phyloP scores from a whole-genome alignment of 2,888 invertebrate genomes.

The Pandemis corylana region DNA sequence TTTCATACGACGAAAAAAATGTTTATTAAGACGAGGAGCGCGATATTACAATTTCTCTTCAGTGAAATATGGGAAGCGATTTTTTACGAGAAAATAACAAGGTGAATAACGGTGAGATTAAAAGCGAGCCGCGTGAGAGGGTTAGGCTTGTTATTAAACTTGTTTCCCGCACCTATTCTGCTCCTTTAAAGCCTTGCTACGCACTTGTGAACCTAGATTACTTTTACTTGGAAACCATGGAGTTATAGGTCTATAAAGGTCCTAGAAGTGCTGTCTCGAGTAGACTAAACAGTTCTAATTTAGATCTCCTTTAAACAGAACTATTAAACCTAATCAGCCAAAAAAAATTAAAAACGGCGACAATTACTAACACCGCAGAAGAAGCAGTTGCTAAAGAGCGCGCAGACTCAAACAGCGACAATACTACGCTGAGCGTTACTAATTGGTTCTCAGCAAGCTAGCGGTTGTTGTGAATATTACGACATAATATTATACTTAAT shows the following conservation, averaged over 20 bases:
- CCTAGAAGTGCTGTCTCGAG: too few relatives aligned
- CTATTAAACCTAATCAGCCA: background rate
- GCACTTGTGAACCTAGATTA: background rate
- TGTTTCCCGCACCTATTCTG: constrained; percentile 17
- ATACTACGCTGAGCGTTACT: too few relatives aligned
- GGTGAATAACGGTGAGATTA: constrained; percentile 76
- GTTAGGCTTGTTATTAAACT: constrained; percentile 51
- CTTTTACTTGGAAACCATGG: background rate
- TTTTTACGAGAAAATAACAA: constrained; percentile 83
- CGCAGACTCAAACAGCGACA: too few relatives aligned
- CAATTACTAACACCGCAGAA: too few relatives aligned
- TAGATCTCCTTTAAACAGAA: too few relatives aligned
- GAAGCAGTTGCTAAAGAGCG: too few relatives aligned
- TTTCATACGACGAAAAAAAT: constrained; percentile 83
- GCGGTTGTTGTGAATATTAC: too few relatives aligned
- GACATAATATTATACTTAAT: too few relatives aligned
- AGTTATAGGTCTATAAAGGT: too few relatives aligned
- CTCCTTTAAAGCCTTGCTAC: background rate
- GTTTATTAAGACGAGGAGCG: constrained; percentile 80
- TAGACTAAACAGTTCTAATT: too few relatives aligned
- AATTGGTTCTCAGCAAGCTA: too few relatives aligned
- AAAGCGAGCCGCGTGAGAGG: constrained; percentile 71
- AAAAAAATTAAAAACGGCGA: too few relatives aligned
- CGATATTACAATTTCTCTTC: constrained; percentile 83
- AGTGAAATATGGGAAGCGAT: constrained; percentile 84